These are phyloP conservation scores for Varanus komodoensis DNA, from an alignment of 2,113 vertebrate species.

Conservation along the genomic window DNA sequence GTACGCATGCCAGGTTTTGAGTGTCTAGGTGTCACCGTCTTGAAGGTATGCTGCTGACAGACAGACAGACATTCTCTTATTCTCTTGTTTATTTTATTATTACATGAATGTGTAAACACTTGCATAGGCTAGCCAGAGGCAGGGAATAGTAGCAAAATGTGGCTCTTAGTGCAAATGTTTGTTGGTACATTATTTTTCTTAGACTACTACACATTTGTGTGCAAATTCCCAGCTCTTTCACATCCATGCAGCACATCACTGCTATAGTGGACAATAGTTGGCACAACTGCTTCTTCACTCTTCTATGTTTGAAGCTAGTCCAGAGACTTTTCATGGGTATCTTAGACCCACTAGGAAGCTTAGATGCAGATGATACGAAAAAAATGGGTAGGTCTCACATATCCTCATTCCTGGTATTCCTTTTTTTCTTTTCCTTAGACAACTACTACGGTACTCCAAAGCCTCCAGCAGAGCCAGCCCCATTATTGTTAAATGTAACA, in stretches of 20 bases:
- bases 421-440: conserved; percentile 78
- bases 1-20: too few relatives aligned
- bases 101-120: too few relatives aligned
- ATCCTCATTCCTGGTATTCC: background rate
- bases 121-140: background rate
- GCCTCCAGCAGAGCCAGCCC: conserved; percentile 92
- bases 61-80: too few relatives aligned
- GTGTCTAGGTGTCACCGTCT: too few relatives aligned
- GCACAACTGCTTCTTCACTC: background rate
- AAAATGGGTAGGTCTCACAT: background rate
- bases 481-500: conserved; percentile 94
- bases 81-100: too few relatives aligned
- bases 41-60: too few relatives aligned
- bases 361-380: background rate
- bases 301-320: background rate
- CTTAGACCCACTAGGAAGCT: background rate
- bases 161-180: background rate
- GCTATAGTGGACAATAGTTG: background rate
- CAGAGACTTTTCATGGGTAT: background rate
- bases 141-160: background rate
- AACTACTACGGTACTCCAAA: conserved; percentile 99
- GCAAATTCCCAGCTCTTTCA: background rate
- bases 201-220: background rate
- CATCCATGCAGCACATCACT: too few relatives aligned
- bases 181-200: too few relatives aligned